phyloP scores from a whole-genome alignment of 2,797 vertebrate species.

The Pelobates cultripes region DNA sequence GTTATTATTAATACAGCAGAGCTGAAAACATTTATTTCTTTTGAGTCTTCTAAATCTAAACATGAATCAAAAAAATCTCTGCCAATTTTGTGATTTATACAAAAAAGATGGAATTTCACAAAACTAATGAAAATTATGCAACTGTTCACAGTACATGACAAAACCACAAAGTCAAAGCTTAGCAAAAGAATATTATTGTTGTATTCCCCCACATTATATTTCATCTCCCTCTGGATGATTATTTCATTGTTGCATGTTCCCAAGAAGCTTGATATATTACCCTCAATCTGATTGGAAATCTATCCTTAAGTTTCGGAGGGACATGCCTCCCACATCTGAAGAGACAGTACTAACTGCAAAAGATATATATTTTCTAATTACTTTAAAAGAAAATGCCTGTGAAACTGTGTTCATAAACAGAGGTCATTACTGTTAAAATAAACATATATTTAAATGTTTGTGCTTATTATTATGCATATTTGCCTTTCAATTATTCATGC shows the following conservation, averaged over 20 bases:
- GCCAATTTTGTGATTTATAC: conserved; percentile 19
- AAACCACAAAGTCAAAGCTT: conserved; percentile 11
- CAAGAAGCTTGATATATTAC: background rate
- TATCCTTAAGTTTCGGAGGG: background rate
- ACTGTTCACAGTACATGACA: background rate
- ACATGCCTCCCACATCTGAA: background rate
- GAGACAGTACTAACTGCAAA: background rate
- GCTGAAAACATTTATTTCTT: background rate
- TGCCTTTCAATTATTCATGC: background rate
- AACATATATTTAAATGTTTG: background rate
- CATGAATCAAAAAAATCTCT: background rate
- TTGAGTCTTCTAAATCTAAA: background rate
- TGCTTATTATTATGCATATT: background rate
- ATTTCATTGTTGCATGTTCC: conserved; percentile 7
- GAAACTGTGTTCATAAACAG: background rate
- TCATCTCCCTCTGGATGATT: background rate
- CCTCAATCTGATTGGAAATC: background rate
- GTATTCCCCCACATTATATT: conserved; percentile 5
- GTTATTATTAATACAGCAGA: background rate
- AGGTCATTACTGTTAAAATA: background rate
- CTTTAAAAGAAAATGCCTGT: background rate
- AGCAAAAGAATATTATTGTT: background rate
- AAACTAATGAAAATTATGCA: conserved; percentile 22
- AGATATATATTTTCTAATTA: background rate
- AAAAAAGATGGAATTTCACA: conserved; percentile 13